Evolutionary conservation across 1,140 invertebrate genomes (phyloP).

Genomic region (Wasmannia auropunctata): DNA sequence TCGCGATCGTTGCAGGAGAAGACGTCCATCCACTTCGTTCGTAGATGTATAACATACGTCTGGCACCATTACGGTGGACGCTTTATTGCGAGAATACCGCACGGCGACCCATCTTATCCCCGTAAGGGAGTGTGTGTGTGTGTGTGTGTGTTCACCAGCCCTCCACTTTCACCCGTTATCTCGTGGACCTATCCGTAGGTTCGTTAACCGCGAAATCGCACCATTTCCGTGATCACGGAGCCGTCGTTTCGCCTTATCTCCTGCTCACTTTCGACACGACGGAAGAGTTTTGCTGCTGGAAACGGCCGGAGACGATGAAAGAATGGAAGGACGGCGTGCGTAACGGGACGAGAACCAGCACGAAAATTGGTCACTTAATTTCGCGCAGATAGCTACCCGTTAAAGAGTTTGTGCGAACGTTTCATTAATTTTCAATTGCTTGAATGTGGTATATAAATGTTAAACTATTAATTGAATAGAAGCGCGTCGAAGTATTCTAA

Average conservation of each 20-base stretch:
- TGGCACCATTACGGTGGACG: slow-evolving; percentile 41
- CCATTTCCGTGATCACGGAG: slow-evolving; percentile 61
- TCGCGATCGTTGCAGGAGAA: slow-evolving; percentile 46
- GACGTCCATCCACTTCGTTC: not conserved
- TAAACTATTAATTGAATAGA: not conserved
- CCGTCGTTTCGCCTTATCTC: slow-evolving; percentile 66
- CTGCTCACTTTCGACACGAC: slow-evolving; percentile 22
- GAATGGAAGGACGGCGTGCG: not conserved
- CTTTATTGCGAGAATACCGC: slow-evolving; percentile 63
- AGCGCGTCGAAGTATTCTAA: not conserved
- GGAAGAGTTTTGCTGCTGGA: slow-evolving; percentile 7
- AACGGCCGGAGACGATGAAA: not conserved
- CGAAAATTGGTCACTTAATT: slow-evolving; percentile 40
- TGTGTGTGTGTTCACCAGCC: slow-evolving; percentile 72
- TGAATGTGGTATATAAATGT: not conserved
- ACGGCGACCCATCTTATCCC: slow-evolving; percentile 66
- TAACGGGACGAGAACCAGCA: not conserved
- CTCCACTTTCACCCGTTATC: slow-evolving; percentile 73
- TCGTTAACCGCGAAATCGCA: slow-evolving; percentile 74
- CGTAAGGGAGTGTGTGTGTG: slow-evolving; percentile 66
- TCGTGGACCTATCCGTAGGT: slow-evolving; percentile 72
- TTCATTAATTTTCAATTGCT: not conserved
- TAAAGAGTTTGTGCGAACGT: not conserved
- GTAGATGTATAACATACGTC: slow-evolving; percentile 16
- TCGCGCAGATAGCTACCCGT: not conserved